A percentile compares a stretch with the other conserved stretches of the same genome.
Evolutionary conservation across 2,797 vertebrate species (phyloP).

Genomic region (Paedocypris micromegethes): DNA sequence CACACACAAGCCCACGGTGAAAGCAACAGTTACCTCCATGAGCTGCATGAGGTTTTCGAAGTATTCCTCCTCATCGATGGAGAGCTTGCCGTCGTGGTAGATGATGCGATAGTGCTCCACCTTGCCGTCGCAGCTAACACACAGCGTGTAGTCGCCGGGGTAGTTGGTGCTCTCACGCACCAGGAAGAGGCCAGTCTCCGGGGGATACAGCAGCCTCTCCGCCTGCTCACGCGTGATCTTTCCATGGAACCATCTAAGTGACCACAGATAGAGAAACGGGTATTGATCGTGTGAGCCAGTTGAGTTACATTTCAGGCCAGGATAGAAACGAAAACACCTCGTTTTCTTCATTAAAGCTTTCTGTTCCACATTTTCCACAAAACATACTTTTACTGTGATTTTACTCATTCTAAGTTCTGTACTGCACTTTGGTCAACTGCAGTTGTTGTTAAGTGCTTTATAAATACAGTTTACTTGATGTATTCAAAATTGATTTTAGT

Average conservation of each 20-base stretch:
- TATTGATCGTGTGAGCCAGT: not conserved
- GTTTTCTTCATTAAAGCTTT: too few relatives aligned
- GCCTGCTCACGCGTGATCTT: conserved; percentile 94
- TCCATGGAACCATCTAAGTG: conserved; percentile 91
- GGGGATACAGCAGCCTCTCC: conserved; percentile 80
- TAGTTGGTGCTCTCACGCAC: conserved; percentile 98
- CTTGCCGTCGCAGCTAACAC: conserved; percentile 92
- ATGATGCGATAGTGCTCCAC: conserved; percentile 98
- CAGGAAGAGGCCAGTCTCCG: conserved; percentile 87
- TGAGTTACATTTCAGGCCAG: not conserved
- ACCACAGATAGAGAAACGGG: conserved; percentile 2
- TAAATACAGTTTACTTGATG: too few relatives aligned
- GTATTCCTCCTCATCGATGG: conserved; percentile 89
- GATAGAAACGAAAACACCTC: too few relatives aligned
- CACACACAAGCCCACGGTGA: not conserved
- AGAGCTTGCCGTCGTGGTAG: conserved; percentile 87
- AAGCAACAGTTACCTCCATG: conserved; percentile 80
- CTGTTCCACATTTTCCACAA: too few relatives aligned
- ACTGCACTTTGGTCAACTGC: too few relatives aligned
- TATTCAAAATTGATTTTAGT: too few relatives aligned
- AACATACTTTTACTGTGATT: too few relatives aligned
- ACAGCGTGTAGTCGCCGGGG: conserved; percentile 95
- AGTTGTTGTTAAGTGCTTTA: too few relatives aligned
- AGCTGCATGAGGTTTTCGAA: conserved; percentile 98
- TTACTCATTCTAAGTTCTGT: too few relatives aligned